Evolutionary conservation across 1,140 invertebrate species (phyloP), one percentile per base, ranked within the genome.

Genomic region (Nasonia longicornis): DNA sequence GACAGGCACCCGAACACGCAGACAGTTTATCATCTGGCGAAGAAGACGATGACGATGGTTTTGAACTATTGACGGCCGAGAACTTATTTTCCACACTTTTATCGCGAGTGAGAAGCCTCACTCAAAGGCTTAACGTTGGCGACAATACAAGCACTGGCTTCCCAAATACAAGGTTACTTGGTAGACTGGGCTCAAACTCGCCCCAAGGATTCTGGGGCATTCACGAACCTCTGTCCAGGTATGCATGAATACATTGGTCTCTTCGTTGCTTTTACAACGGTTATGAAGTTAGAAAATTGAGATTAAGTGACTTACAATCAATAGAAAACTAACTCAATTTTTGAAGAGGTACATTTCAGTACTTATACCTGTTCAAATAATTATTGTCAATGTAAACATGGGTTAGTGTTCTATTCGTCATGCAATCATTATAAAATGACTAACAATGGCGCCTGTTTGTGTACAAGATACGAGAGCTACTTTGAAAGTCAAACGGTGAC

Each of bases 61-160:
- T 97, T 92, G 96, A 97, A 87, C 93, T 97, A 80, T 92, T 97
- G 67, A 97, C 96, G 3, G 96, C 96, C 1, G 96, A 97, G 90
- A 97, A 97, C 88, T 91, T 97, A 42, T 97, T 97, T 89, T 97
- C 96, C 1, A 97, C 95, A 0, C 89, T 97, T 58, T 89, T 97
- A 64, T 95, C 96, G 82, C 93, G 96, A 87, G 96, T 97, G 88
- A 93, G 96, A 64, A 96, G 94, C 85, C 90, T 97, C 31, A 97
- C 96, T 1, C 94, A 96, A 85, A 93, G 95, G 84, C 90, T 97
- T 73, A 97, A 96, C 87, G 95, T 96, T 12, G 96, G 97, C 86
- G 96, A 96, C 85, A 90, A 90, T 69, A 89, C 91, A 72, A 82
- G 93, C 90, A 86, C 91, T 87, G 87, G 93, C 85, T 91, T 94